phyloP scores from a whole-genome alignment of 2,113 vertebrate species.

The Rutilus rutilus region DNA sequence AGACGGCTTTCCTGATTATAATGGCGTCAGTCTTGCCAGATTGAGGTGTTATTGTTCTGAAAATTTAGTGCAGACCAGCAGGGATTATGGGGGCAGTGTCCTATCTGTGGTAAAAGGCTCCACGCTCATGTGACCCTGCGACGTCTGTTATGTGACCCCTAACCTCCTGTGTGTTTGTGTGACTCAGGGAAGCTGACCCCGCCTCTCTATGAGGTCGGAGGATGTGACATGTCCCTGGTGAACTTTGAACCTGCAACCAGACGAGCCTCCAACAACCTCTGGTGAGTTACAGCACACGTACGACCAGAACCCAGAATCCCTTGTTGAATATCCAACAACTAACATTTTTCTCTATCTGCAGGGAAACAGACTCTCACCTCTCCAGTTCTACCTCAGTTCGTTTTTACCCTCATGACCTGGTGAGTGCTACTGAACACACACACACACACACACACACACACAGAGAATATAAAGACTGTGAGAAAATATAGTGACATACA shows the following conservation, averaged over 20 bases:
- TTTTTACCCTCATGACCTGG: conserved; percentile 99
- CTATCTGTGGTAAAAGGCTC: neutral
- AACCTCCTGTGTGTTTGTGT: conserved; percentile 57
- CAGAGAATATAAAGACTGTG: neutral
- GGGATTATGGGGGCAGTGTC: neutral
- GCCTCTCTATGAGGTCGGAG: conserved; percentile 91
- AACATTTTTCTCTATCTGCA: conserved; percentile 70
- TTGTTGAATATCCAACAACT: conserved; percentile 43
- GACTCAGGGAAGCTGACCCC: conserved; percentile 91
- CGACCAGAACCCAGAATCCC: conserved; percentile 12
- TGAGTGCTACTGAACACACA: conserved; percentile 72
- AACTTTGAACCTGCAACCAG: conserved; percentile 97
- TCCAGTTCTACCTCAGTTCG: conserved; percentile 99
- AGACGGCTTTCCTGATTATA: neutral
- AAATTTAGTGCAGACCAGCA: neutral
- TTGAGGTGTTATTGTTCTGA: neutral
- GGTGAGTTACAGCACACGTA: conserved; percentile 77
- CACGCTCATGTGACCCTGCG: neutral
- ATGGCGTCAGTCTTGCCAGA: neutral
- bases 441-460: conserved; percentile 25
- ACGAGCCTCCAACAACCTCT: conserved; percentile 95
- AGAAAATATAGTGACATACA: neutral
- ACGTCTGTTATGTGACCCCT: conserved; percentile 1
- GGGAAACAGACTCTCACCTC: conserved; percentile 98
- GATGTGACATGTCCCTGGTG: conserved; percentile 96